Evolutionary conservation across 1,140 invertebrate species (phyloP).

Genomic region (Xylocopa sonorina): DNA sequence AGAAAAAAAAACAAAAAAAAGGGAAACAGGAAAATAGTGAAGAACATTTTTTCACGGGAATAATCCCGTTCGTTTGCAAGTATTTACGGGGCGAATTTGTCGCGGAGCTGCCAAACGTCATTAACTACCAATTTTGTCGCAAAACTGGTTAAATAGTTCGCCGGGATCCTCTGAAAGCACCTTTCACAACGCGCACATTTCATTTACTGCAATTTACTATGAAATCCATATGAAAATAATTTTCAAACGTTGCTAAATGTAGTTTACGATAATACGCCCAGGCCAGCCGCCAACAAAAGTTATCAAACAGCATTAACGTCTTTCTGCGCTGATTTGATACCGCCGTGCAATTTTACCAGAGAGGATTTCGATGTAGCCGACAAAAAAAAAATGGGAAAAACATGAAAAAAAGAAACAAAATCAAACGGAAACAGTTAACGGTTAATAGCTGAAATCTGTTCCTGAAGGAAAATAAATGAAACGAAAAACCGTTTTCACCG

Average conservation of each 20-base stretch:
- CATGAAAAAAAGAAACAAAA: background rate
- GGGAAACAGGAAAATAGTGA: background rate
- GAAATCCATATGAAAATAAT: slow-evolving; percentile 49
- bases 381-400: background rate
- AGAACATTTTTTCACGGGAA: slow-evolving; percentile 2
- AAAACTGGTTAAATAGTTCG: slow-evolving; percentile 48
- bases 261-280: slow-evolving; percentile 49
- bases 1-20: background rate
- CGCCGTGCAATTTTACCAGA: background rate
- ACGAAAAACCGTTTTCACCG: too few species aligned
- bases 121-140: slow-evolving; percentile 49
- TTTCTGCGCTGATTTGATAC: slow-evolving; percentile 25
- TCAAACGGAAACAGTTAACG: background rate
- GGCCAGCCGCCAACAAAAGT: slow-evolving; percentile 35
- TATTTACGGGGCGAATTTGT: slow-evolving; percentile 43
- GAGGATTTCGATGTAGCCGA: background rate
- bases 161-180: slow-evolving; percentile 43
- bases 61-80: slow-evolving; percentile 30
- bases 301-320: slow-evolving; percentile 47
- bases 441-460: too few species aligned
- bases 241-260: slow-evolving; percentile 49
- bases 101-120: slow-evolving; percentile 41
- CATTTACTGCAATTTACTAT: slow-evolving; percentile 49
- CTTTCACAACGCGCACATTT: slow-evolving; percentile 45
- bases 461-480: background rate